Evolutionary conservation across 1,140 invertebrate genomes (phyloP), one percentile per base, ranked within the genome.

Genomic region (Neodiprion pinetum): DNA sequence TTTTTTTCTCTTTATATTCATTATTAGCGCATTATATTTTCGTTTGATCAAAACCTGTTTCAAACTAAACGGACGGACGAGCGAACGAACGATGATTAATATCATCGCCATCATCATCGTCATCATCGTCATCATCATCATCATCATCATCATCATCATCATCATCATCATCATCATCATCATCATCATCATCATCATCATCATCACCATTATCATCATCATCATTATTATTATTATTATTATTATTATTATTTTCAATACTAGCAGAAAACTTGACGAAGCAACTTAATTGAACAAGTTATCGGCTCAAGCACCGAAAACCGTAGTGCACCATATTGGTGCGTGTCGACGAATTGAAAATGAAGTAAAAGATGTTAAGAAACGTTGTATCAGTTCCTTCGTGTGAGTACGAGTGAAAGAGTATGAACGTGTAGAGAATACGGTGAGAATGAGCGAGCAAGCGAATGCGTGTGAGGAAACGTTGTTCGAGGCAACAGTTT

Each of bases 321-420:
- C 53, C 53, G 53, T 61, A 61, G 53, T 61, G 53, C 53, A 61
- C 53, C 53, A 61, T 61, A 61, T 61, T 61, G 53, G 53, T 61
- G 53, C 53, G 53, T 61, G 53, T 61, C 53, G 53, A 61, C 11
- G 53, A 61, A 61, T 61, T 61, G 53, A 61, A 61, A 61, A 61
- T 61, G n/a, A 61, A 14, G 4, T 61, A 61, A 61, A 61, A 14
- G n/a, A 61, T 61, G 53, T 61, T 53, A 53, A 53, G 50, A 53
- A 61, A 61, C 53, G 53, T 61, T 61, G 53, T 61, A 17, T 61
- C 53, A 61, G 53, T 61, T 61, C 53, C 53, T 61, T 61, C n/a
- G 53, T 61, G n/a, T 61, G 53, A 61, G n/a, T 61, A 9, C 8
- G 53, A 61, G 9, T 61, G 53, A 61, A 61, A 61, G 11, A 14